phyloP scores from a whole-genome alignment of 2,797 vertebrate species.

The Hyperoplus immaculatus region DNA sequence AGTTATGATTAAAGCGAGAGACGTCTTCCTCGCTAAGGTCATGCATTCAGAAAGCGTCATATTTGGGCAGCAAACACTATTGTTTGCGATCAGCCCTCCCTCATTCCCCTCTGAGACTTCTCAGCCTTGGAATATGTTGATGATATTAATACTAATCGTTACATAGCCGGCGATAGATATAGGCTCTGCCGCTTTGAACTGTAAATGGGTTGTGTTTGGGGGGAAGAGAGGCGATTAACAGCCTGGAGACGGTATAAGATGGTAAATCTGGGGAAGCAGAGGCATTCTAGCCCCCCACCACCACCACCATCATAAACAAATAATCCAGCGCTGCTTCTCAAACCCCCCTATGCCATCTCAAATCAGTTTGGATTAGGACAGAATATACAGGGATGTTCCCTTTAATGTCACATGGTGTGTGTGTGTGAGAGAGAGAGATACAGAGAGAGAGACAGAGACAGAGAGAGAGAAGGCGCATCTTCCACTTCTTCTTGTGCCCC shows the following conservation, averaged over 20 bases:
- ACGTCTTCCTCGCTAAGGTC: constrained; percentile 73
- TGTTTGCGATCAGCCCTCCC: constrained; percentile 65
- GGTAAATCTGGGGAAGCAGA: constrained; percentile 81
- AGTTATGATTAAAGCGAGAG: constrained; percentile 52
- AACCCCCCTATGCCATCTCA: constrained; percentile 77
- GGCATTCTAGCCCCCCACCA: constrained; percentile 46
- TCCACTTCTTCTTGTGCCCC: constrained; percentile 43
- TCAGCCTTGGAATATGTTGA: constrained; percentile 78
- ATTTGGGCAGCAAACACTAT: constrained; percentile 71
- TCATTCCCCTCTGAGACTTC: constrained; percentile 73
- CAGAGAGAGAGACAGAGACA: constrained; percentile 51
- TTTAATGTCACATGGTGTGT: constrained; percentile 79
- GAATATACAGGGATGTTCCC: constrained; percentile 82
- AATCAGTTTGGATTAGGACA: constrained; percentile 88
- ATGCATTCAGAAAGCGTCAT: constrained; percentile 72
- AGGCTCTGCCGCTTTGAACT: constrained; percentile 84
- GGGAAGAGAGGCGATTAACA: constrained; percentile 83
- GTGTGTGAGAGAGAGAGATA: constrained; percentile 42
- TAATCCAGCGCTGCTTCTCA: constrained; percentile 80
- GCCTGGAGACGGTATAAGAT: constrained; percentile 76
- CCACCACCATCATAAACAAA: constrained; percentile 81
- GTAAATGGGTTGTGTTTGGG: constrained; percentile 83
- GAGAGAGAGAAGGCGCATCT: constrained; percentile 57
- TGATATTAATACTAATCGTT: constrained; percentile 87
- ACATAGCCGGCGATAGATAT: constrained; percentile 79